phyloP scores from a whole-genome alignment of 2,888 invertebrate genomes.

The Camptogramma bilineatum region DNA sequence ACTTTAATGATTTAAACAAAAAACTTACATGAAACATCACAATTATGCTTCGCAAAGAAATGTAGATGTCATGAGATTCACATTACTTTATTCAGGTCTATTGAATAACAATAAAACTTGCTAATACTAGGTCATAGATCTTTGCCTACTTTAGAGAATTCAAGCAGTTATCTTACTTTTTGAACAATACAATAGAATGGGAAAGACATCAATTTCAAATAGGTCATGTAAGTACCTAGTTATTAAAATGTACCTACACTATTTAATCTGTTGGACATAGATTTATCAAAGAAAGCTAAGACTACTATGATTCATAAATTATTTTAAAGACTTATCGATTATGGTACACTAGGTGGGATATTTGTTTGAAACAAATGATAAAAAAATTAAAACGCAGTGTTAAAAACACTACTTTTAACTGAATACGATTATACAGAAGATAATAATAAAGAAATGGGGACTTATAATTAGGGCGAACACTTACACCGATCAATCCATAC shows the following conservation, averaged over 20 bases:
- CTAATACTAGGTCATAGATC: slow-evolving; percentile 56
- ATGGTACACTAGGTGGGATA: slow-evolving; percentile 80
- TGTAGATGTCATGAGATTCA: slow-evolving; percentile 73
- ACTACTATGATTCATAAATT: slow-evolving; percentile 46
- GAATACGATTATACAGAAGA: slow-evolving; percentile 29
- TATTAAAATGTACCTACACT: slow-evolving; percentile 1
- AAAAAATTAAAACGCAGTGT: slow-evolving; percentile 25
- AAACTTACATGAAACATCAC: slow-evolving; percentile 85
- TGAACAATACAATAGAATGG: slow-evolving; percentile 13
- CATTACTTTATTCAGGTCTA: slow-evolving; percentile 47
- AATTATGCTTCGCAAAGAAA: slow-evolving; percentile 85
- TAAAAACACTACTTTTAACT: slow-evolving; percentile 26
- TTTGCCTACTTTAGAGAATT: slow-evolving; percentile 52
- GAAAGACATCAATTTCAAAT: slow-evolving; percentile 9
- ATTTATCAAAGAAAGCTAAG: slow-evolving; percentile 41
- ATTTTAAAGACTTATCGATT: slow-evolving; percentile 65
- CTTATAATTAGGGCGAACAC: slow-evolving; percentile 70
- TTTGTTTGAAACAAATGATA: slow-evolving; percentile 48
- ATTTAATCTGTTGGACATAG: slow-evolving; percentile 14
- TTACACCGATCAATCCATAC: slow-evolving; percentile 78
- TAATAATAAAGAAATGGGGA: slow-evolving; percentile 34
- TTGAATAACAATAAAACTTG: slow-evolving; percentile 62
- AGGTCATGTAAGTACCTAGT: slow-evolving; percentile 3
- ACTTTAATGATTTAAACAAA: slow-evolving; percentile 83
- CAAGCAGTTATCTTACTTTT: slow-evolving; percentile 55